Evolutionary conservation across 2,888 invertebrate genomes (phyloP).

Genomic region (Athalia rosae): DNA sequence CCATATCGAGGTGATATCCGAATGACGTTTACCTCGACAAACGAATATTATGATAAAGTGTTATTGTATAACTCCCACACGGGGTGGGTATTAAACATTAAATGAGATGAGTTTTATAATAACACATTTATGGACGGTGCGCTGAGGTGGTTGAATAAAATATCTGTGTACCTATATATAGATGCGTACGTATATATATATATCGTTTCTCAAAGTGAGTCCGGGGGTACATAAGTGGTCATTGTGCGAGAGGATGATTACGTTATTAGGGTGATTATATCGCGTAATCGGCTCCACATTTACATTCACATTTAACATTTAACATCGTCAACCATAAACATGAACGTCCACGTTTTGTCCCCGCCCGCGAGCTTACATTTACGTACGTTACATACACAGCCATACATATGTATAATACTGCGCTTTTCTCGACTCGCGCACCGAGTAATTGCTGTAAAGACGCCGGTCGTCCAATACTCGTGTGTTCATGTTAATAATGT

Average conservation of each 20-base stretch:
- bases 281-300: conserved; percentile 44
- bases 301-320: too few species aligned
- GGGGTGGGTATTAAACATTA: neutral
- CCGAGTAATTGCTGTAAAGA: conserved; percentile 20
- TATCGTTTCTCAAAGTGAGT: neutral
- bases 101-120: too few species aligned
- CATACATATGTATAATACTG: too few species aligned
- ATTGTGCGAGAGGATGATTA: conserved; percentile 50
- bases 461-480: neutral
- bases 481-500: neutral
- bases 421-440: conserved; percentile 23
- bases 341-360: conserved; percentile 35
- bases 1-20: too few species aligned
- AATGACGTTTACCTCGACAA: too few species aligned
- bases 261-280: conserved; percentile 57
- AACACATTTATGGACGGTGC: neutral
- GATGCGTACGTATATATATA: neutral
- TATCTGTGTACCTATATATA: neutral
- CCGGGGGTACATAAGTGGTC: conserved; percentile 20
- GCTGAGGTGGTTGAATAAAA: neutral
- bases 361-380: neutral
- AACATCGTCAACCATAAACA: too few species aligned
- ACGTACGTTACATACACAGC: too few species aligned
- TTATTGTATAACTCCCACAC: too few species aligned
- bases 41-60: too few species aligned